These are phyloP conservation scores for Rhegmatorhina hoffmannsi DNA, from an alignment of 2,113 vertebrate species.

Conservation along the genomic window DNA sequence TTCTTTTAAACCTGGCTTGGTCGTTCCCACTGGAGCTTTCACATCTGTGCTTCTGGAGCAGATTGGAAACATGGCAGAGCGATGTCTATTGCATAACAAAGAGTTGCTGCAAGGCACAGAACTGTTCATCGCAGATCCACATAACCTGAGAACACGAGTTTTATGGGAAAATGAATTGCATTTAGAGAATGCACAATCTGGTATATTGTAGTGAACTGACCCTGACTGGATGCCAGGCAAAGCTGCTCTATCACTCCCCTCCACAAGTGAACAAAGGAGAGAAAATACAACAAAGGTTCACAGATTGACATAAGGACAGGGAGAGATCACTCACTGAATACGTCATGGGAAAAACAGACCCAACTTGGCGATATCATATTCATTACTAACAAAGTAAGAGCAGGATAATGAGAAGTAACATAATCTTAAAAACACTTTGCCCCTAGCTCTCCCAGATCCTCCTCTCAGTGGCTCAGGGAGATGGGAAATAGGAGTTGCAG, in stretches of 20 bases:
- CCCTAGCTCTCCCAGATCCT: background rate
- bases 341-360: background rate
- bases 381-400: background rate
- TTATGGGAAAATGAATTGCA: background rate
- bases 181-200: background rate
- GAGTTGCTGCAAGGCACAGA: background rate
- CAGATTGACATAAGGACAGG: background rate
- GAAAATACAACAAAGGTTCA: background rate
- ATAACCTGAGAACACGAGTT: background rate
- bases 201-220: background rate
- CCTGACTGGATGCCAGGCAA: background rate
- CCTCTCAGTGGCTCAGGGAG: background rate
- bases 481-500: background rate
- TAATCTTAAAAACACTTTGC: background rate
- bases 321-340: background rate
- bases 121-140: background rate
- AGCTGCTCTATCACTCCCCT: background rate
- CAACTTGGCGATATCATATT: background rate
- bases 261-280: background rate
- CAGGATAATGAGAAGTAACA: background rate
- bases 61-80: fast-evolving
- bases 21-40: background rate
- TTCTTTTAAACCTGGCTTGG: background rate
- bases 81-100: background rate
- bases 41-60: background rate